phyloP scores from a whole-genome alignment of 2,113 vertebrate genomes.

The Thamnaconus septentrionalis region DNA sequence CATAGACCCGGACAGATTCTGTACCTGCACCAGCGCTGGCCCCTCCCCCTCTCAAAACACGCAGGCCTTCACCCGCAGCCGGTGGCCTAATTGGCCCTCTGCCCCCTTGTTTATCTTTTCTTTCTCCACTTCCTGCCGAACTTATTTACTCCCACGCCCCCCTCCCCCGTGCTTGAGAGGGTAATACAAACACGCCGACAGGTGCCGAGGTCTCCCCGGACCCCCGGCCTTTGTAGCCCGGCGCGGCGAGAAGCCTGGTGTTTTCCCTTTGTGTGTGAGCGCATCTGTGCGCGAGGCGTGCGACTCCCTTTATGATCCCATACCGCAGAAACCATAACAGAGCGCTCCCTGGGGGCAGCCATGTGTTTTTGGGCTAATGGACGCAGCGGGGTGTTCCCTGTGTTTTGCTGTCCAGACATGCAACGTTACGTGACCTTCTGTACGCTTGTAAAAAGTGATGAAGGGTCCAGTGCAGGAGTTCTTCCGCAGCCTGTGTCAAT shows the following conservation, averaged over 20 bases:
- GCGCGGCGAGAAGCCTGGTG: slow-evolving; percentile 28
- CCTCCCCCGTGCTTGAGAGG: slow-evolving; percentile 24
- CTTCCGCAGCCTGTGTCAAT: slow-evolving; percentile 22
- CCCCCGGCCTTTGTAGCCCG: slow-evolving; percentile 41
- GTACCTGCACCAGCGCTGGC: too few species aligned
- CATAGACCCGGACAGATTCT: too few species aligned
- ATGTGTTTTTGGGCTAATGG: slow-evolving; percentile 53
- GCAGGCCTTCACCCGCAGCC: slow-evolving; percentile 8
- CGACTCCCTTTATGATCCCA: slow-evolving; percentile 31
- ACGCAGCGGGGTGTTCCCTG: slow-evolving; percentile 48
- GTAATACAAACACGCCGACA: slow-evolving; percentile 64
- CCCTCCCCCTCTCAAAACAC: slow-evolving; percentile 30
- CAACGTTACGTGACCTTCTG: slow-evolving; percentile 55
- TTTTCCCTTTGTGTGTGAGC: slow-evolving; percentile 25
- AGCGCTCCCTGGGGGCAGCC: slow-evolving; percentile 34
- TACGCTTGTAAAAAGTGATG: slow-evolving; percentile 44
- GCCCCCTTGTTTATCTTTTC: slow-evolving; percentile 11
- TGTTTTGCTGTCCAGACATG: slow-evolving; percentile 51
- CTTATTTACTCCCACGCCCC: slow-evolving; percentile 39
- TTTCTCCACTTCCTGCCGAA: slow-evolving; percentile 17
- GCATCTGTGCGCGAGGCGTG: slow-evolving; percentile 25
- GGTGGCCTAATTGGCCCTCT: slow-evolving; percentile 13
- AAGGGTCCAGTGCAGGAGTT: slow-evolving; percentile 34
- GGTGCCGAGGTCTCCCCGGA: slow-evolving; percentile 60
- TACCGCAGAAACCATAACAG: slow-evolving; percentile 56